Base-by-base conservation (phyloP, 2,113 vertebrate species). In the Planiliza haematocheilus region DNA sequence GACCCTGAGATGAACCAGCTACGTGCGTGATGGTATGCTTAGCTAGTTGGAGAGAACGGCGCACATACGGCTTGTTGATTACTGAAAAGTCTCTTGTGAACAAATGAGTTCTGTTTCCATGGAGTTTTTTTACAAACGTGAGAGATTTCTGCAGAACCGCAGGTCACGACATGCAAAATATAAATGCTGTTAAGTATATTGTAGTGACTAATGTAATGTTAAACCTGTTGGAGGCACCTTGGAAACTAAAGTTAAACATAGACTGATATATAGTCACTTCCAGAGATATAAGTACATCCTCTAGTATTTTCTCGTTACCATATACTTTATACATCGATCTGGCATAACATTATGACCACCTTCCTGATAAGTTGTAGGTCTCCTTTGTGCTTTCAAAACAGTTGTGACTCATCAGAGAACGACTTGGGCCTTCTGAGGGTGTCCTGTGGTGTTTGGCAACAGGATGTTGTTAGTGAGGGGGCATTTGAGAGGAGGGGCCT, bases 61-160 rank as follows among this genome's bases (percentile, higher is more conserved):
- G 17, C 43, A 39, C 77, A 74, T 46, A 81, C 18, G 66, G 64
- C 71, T 74, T 1, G 46, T 45, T 74, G 71, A 67, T 83, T 74
- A 80, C 71, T 76, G 73, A 66, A 73, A 70, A 62, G 58, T 73
- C 80, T 77, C 67, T 30, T 13, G 69, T 52, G 66, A 77, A 61
- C 63, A 43, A 77, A 86, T 55, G 18, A 0, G 2, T 21, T 41
- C 79, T 56, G 81, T 85, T 86, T 83, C 73, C 81, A 85, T 79
- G 79, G 79, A 70, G 83, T 37, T 81, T 67, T n/a, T 43, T 84
- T 70, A 82, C 14, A 42, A 64, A 77, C 17, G 62, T 76, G 58
- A 73, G 65, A 72, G 49, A 1, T n/a, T 20, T 55, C 14, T 78
- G 45, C 58, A 74, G 62, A 57, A 51, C 13, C 38, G 73, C 56